Evolutionary conservation across 2,797 vertebrate species (phyloP).

Genomic region (Macropodus opercularis): DNA sequence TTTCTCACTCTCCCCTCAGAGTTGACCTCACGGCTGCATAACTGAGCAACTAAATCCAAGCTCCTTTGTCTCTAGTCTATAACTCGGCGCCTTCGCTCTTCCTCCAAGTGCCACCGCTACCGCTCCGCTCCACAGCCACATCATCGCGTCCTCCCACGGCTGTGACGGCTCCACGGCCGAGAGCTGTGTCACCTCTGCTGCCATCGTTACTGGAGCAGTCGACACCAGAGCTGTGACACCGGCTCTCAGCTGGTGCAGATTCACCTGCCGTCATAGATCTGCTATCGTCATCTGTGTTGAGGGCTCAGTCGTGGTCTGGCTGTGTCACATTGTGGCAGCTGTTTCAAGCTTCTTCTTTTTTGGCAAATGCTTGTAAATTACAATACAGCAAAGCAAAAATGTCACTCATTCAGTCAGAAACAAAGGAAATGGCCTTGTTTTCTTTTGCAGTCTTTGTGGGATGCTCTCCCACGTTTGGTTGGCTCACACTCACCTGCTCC

Average conservation of each 20-base stretch:
- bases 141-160: neutral
- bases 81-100: neutral
- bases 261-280: slow-evolving; percentile 1
- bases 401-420: neutral
- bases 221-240: neutral
- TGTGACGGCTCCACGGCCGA: slow-evolving; percentile 24
- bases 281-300: neutral
- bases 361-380: slow-evolving; percentile 1
- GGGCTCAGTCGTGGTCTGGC: neutral
- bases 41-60: neutral
- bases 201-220: slow-evolving; percentile 6
- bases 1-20: neutral
- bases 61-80: neutral
- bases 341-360: neutral
- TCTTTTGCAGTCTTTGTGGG: neutral
- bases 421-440: neutral
- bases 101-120: neutral
- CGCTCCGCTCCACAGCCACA: slow-evolving; percentile 2
- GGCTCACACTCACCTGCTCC: neutral
- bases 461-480: neutral
- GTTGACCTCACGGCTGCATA: neutral
- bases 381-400: slow-evolving; percentile 12
- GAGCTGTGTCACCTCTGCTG: slow-evolving; percentile 5
- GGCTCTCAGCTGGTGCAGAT: slow-evolving; percentile 2
- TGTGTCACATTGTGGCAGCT: neutral